Evolutionary conservation across 2,113 vertebrate genomes (phyloP), one percentile per base, ranked within the genome.

Genomic region (Heterotis niloticus): DNA sequence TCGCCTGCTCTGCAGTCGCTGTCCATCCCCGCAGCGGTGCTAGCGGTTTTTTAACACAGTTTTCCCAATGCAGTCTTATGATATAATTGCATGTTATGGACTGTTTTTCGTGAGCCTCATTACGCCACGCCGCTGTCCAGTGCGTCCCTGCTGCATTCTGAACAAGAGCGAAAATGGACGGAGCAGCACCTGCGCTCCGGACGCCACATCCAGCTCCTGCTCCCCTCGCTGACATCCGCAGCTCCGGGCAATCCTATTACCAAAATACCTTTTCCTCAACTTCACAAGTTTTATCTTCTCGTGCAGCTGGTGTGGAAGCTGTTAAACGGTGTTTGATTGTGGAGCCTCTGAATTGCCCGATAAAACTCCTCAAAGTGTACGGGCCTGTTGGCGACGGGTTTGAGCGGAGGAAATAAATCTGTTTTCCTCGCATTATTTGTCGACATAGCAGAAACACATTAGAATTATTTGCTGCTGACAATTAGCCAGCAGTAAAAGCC

Each of bases 181-280:
- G 12, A 20, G n/a, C 11, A 24, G 44, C 18, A 71, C 28, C 77
- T 71, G 51, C 4, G 68, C 14, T 44, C 10, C 26, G 28, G 64
- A 56, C 18, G 57, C 23, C 57, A 69, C 5, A 16, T 57, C 67
- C 11, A 12, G 28, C 56, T 56, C 67, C 11, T n/a, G 28, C 56
- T 56, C 77, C 62, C 68, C 14, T 34, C 7, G 28, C 56, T 71
- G 77, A 72, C 56, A 72, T 24, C 68, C 64, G 18, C 68, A 72
- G 77, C 77, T 79, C 23, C 24, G 51, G 77, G 77, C 77, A 79
- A 71, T 79, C 77, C 77, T 62, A 71, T 79, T 79, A 79, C 67
- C 14, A 29, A 52, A 62, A 71, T 62, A 71, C 29, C 67, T 70
- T 26, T 60, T 18, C 74, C 34, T 20, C 64, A 1, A 64, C 77